Evolutionary conservation across 2,113 vertebrate species (phyloP).

Genomic region (Odocoileus virginianus): DNA sequence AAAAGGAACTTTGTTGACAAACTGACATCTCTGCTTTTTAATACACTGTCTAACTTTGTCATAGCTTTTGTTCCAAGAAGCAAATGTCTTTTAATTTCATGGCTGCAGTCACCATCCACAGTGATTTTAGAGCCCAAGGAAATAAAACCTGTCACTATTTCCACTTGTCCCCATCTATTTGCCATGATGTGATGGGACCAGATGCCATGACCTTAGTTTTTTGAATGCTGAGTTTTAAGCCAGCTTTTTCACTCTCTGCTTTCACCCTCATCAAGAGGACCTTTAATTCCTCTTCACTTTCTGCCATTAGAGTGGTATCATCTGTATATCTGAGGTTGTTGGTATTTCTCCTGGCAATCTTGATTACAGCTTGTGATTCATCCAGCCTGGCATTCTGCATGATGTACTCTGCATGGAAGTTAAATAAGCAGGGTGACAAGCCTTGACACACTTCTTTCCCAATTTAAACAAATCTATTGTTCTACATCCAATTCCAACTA

Average conservation of each 20-base stretch:
- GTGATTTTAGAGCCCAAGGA: background rate
- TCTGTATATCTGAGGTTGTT: background rate
- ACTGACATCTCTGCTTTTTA: background rate
- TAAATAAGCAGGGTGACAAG: background rate
- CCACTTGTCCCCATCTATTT: background rate
- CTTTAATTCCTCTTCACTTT: background rate
- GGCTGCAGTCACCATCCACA: background rate
- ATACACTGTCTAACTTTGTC: background rate
- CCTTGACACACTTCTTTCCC: background rate
- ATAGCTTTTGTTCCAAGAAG: background rate
- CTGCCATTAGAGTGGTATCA: background rate
- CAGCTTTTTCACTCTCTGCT: background rate
- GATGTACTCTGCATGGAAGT: background rate
- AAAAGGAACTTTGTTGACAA: background rate
- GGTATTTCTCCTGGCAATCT: background rate
- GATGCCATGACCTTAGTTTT: background rate
- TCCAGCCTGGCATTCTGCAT: background rate
- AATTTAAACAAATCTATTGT: background rate
- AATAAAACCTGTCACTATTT: background rate
- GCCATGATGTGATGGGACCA: background rate
- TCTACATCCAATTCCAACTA: background rate
- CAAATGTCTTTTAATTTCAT: background rate
- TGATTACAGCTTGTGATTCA: background rate
- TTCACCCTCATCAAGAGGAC: background rate
- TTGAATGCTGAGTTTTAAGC: background rate